phyloP scores from a whole-genome alignment of 2,113 vertebrate species.

The Psittacula cyanocephala region DNA sequence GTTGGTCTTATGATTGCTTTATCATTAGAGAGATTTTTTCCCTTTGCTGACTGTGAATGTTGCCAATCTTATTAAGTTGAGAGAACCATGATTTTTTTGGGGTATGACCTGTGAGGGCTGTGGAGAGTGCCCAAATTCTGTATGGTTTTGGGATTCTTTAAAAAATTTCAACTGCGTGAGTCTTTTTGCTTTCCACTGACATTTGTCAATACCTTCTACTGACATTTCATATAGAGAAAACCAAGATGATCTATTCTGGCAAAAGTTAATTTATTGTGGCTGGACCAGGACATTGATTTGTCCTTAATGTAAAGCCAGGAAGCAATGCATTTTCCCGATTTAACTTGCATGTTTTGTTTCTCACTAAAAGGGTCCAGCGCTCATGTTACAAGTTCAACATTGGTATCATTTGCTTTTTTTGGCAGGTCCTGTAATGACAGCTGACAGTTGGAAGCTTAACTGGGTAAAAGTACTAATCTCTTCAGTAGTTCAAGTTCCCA shows the following conservation, averaged over 20 bases:
- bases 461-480: slow-evolving; percentile 69
- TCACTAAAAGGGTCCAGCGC: slow-evolving; percentile 19
- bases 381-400: slow-evolving; percentile 55
- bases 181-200: not conserved
- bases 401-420: slow-evolving; percentile 61
- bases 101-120: not conserved
- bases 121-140: not conserved
- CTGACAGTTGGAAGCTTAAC: slow-evolving; percentile 64
- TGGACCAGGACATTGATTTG: slow-evolving; percentile 48
- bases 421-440: slow-evolving; percentile 52
- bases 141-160: not conserved
- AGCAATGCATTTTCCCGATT: slow-evolving; percentile 33
- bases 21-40: not conserved
- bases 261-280: slow-evolving; percentile 36
- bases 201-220: not conserved
- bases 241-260: not conserved
- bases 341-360: slow-evolving; percentile 46
- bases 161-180: not conserved
- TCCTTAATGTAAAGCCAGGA: slow-evolving; percentile 55
- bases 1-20: not conserved
- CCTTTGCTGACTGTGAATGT: not conserved
- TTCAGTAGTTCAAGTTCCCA: slow-evolving; percentile 66
- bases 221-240: not conserved
- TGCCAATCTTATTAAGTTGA: not conserved
- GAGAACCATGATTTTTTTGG: not conserved